Evolutionary conservation across 2,113 vertebrate species (phyloP).

Genomic region (Aptenodytes patagonicus): DNA sequence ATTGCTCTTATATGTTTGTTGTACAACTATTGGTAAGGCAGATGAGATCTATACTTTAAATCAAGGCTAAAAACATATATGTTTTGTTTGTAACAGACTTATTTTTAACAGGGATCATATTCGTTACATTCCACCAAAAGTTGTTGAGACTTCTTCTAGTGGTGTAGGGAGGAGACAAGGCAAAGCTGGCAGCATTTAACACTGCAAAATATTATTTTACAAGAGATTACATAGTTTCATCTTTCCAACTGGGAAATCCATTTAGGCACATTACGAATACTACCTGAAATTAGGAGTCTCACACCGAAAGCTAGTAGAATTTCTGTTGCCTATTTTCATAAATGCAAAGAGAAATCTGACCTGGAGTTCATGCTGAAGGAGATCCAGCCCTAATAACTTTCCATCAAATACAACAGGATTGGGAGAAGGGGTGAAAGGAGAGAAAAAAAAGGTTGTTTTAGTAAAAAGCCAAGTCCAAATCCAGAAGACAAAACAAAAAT

Average conservation of each 20-base stretch:
- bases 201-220: neutral
- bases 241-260: neutral
- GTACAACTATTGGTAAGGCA: neutral
- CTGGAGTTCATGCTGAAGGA: neutral
- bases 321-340: neutral
- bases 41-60: neutral
- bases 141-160: neutral
- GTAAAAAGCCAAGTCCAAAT: neutral
- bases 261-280: neutral
- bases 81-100: neutral
- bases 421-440: neutral
- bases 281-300: neutral
- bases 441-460: neutral
- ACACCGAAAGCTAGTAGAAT: neutral
- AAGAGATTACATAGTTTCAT: neutral
- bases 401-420: neutral
- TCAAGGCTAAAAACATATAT: neutral
- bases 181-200: neutral
- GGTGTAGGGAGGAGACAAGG: neutral
- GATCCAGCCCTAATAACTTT: neutral
- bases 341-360: neutral
- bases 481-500: neutral
- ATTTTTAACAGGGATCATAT: neutral
- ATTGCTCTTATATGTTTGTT: neutral
- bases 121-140: neutral